phyloP scores from a whole-genome alignment of 2,113 vertebrate species.

The Cyprinus carpio region DNA sequence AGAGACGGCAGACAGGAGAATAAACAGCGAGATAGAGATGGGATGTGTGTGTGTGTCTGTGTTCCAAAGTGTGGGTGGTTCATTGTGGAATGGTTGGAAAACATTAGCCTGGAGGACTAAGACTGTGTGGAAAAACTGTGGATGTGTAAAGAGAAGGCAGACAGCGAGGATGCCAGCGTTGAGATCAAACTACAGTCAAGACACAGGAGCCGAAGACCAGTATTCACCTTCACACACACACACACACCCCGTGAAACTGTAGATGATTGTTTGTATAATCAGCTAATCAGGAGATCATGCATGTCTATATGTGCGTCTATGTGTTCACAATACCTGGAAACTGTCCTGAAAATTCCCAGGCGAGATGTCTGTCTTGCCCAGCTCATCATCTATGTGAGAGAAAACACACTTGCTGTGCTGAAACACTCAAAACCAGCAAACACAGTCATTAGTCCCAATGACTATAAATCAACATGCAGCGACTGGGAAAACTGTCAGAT shows the following conservation, averaged over 20 bases:
- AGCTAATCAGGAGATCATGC: neutral
- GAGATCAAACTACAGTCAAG: slow-evolving; percentile 30
- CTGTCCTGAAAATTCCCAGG: slow-evolving; percentile 85
- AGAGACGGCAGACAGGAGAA: neutral
- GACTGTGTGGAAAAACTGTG: slow-evolving; percentile 23
- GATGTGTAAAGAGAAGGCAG: slow-evolving; percentile 29
- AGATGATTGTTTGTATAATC: slow-evolving; percentile 13
- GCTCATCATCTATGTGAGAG: slow-evolving; percentile 85
- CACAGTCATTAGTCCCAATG: neutral
- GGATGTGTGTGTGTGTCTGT: neutral
- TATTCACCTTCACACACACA: neutral
- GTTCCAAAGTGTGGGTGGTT: slow-evolving; percentile 20
- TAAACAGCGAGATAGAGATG: slow-evolving; percentile 1
- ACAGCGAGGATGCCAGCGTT: slow-evolving; percentile 33
- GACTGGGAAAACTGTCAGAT: neutral
- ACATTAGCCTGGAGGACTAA: slow-evolving; percentile 23
- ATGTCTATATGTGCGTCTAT: neutral
- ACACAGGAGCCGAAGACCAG: neutral
- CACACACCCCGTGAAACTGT: slow-evolving; percentile 30
- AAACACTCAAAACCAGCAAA: slow-evolving; percentile 22
- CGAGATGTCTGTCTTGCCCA: slow-evolving; percentile 84
- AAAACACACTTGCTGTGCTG: slow-evolving; percentile 52
- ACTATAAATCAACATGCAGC: neutral
- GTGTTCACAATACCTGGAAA: slow-evolving; percentile 67
- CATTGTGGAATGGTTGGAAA: slow-evolving; percentile 35